A percentile compares a stretch with the other conserved stretches of the same genome.
Conservation (phyloP, 1,140 invertebrate genomes). For the Drosophila watanabei region DNA sequence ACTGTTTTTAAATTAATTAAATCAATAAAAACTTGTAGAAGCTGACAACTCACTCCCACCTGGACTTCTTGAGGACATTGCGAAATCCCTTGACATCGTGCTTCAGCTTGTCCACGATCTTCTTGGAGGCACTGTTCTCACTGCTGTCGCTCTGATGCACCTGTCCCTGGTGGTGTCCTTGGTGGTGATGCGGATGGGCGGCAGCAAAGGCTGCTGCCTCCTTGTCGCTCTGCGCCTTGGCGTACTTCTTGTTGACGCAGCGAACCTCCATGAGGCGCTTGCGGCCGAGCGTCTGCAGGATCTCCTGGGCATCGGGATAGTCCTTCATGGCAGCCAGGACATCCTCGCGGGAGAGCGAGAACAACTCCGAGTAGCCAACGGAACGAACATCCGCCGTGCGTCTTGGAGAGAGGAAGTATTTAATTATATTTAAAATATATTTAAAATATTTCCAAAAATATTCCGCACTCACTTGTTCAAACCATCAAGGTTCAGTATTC, state of each 20-base stretch:
- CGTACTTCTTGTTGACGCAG: slow-evolving; percentile 85
- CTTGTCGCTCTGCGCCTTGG: slow-evolving; percentile 73
- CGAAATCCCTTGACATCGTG: slow-evolving; percentile 93
- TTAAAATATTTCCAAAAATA: neutral
- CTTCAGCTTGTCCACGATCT: slow-evolving; percentile 92
- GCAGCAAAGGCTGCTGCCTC: slow-evolving; percentile 69
- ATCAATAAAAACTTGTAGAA: too few relatives aligned
- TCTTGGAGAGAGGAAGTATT: slow-evolving; percentile 90
- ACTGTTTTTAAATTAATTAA: too few relatives aligned
- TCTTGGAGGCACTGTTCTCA: slow-evolving; percentile 89
- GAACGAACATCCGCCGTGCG: slow-evolving; percentile 98
- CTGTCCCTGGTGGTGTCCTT: slow-evolving; percentile 86
- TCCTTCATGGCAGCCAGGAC: slow-evolving; percentile 97
- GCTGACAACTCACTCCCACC: slow-evolving; percentile 61
- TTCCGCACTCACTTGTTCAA: slow-evolving; percentile 95
- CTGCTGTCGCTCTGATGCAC: slow-evolving; percentile 87
- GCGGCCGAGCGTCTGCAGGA: slow-evolving; percentile 93
- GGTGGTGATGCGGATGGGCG: slow-evolving; percentile 66
- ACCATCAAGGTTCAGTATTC: slow-evolving; percentile 97
- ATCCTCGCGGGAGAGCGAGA: slow-evolving; percentile 97
- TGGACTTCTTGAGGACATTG: slow-evolving; percentile 89
- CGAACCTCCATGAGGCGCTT: slow-evolving; percentile 95
- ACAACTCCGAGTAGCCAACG: slow-evolving; percentile 97
- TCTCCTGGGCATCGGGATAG: slow-evolving; percentile 98
- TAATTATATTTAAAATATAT: neutral